These are phyloP conservation scores for Dicyrtomina minuta DNA, from an alignment of 2,888 invertebrate species.

Conservation along the genomic window DNA sequence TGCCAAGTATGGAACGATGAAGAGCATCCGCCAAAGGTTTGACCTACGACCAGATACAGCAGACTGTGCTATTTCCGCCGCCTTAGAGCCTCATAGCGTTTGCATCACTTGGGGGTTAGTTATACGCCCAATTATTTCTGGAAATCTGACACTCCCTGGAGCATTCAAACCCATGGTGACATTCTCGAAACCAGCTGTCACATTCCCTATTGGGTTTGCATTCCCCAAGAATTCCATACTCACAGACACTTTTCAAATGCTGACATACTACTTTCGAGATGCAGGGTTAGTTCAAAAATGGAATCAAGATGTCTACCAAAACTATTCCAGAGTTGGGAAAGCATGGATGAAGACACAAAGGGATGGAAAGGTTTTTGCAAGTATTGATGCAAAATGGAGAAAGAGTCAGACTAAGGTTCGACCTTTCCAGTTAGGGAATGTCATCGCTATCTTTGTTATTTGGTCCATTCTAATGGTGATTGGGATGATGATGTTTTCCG, in stretches of 20 bases:
- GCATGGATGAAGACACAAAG: conserved; percentile 5
- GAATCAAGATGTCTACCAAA: conserved; percentile 9
- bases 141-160: conserved; percentile 8
- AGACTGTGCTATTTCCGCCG: conserved; percentile 3
- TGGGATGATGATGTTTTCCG: no score
- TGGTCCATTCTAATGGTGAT: not conserved
- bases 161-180: conserved; percentile 6
- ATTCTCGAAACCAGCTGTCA: conserved; percentile 7
- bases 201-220: conserved; percentile 1
- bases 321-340: not conserved
- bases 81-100: not conserved
- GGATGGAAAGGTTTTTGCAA: not conserved
- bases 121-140: not conserved
- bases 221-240: conserved; percentile 13
- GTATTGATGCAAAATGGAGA: not conserved
- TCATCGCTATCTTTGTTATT: not conserved
- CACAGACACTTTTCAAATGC: not conserved
- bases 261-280: not conserved
- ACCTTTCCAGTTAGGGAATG: conserved; percentile 1
- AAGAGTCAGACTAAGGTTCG: not conserved
- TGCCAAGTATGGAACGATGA: conserved; percentile 5
- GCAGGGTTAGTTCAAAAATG: conserved; percentile 1
- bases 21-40: conserved; percentile 1
- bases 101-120: conserved; percentile 6
- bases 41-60: not conserved